These are phyloP conservation scores for Fulmarus glacialis DNA, from an alignment of 2,113 vertebrate genomes.

Conservation along the genomic window DNA sequence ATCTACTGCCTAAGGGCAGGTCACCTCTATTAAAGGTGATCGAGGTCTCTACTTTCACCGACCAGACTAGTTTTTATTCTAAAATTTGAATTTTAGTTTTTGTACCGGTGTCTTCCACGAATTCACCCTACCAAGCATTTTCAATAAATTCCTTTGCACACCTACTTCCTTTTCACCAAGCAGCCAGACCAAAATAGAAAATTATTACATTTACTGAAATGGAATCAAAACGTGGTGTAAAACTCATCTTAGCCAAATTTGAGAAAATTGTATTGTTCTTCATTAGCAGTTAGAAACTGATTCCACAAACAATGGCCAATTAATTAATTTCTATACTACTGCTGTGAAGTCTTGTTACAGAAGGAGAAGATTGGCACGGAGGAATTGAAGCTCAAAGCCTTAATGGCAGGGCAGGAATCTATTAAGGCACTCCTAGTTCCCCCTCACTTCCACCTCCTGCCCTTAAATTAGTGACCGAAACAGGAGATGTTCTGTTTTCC, in stretches of 20 bases:
- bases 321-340: background rate
- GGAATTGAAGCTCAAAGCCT: background rate
- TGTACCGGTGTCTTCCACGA: background rate
- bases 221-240: background rate
- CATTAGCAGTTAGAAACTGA: background rate
- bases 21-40: background rate
- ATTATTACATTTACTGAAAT: background rate
- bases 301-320: background rate
- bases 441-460: background rate
- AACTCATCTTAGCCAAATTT: background rate
- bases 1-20: background rate
- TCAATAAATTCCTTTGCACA: background rate
- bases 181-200: background rate
- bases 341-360: background rate
- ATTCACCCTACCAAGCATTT: background rate
- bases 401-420: background rate
- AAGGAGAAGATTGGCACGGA: background rate
- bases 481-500: background rate
- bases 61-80: background rate
- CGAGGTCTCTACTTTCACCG: background rate
- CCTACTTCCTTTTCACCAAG: background rate
- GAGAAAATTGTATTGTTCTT: background rate
- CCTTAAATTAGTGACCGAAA: background rate
- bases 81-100: background rate
- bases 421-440: background rate